phyloP scores from a whole-genome alignment of 2,797 vertebrate species.

The Xiphorhynchus erythropygius region DNA sequence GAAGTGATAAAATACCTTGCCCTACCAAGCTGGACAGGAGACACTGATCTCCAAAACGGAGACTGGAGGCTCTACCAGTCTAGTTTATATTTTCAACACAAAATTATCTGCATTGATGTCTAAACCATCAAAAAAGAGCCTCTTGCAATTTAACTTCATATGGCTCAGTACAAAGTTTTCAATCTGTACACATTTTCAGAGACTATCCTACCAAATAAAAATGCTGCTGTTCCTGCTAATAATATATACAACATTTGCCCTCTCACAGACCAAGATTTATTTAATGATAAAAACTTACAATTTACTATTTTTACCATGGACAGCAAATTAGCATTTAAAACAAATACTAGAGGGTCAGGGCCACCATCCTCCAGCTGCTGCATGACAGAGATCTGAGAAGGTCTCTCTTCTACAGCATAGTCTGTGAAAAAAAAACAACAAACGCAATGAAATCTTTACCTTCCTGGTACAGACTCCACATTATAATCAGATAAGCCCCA shows the following conservation, averaged over 20 bases:
- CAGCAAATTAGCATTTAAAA: constrained; percentile 97
- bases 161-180: background rate
- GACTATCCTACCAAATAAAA: background rate
- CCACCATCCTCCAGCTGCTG: constrained; percentile 95
- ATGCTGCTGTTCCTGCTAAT: background rate
- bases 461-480: background rate
- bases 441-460: background rate
- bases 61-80: background rate
- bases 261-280: background rate
- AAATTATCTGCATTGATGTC: background rate
- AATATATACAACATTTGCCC: background rate
- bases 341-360: constrained; percentile 95
- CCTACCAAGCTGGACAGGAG: background rate
- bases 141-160: background rate
- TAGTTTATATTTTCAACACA: background rate
- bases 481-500: background rate
- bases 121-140: background rate
- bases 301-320: constrained; percentile 99
- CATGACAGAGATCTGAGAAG: constrained; percentile 93
- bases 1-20: background rate
- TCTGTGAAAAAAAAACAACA: constrained; percentile 77
- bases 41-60: background rate
- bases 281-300: constrained; percentile 84
- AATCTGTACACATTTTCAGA: background rate
- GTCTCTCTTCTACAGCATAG: constrained; percentile 96